Percentiles rank a stretch among this genome's conserved stretches.
Evolutionary conservation across 2,888 invertebrate genomes (phyloP).

Genomic region (Colletes collaris): DNA sequence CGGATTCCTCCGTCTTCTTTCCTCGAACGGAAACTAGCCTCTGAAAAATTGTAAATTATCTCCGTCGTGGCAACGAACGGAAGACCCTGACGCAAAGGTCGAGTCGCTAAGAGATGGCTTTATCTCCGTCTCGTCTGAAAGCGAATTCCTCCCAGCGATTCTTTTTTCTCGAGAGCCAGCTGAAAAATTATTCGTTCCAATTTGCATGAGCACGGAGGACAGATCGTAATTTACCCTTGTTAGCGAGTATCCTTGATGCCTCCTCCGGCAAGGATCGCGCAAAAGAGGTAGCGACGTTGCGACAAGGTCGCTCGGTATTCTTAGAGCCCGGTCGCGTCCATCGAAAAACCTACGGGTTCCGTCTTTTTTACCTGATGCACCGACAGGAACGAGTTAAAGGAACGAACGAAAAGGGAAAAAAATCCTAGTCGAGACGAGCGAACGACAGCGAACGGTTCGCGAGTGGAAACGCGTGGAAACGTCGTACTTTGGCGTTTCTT

Average conservation of each 20-base stretch:
- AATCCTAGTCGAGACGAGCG: slow-evolving; percentile 14
- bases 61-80: background rate
- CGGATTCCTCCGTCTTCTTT: background rate
- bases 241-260: slow-evolving; percentile 31
- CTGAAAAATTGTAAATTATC: slow-evolving; percentile 13
- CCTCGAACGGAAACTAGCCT: slow-evolving; percentile 12
- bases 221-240: slow-evolving; percentile 51
- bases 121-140: slow-evolving; percentile 6
- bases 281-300: slow-evolving; percentile 23
- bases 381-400: slow-evolving; percentile 41
- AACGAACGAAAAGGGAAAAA: background rate
- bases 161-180: background rate
- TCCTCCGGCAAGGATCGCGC: slow-evolving; percentile 3
- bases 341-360: slow-evolving; percentile 1
- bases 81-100: slow-evolving; percentile 15
- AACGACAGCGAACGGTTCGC: slow-evolving; percentile 21
- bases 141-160: slow-evolving; percentile 16
- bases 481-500: background rate
- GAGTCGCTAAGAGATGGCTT: slow-evolving; percentile 28
- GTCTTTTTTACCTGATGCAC: slow-evolving; percentile 50
- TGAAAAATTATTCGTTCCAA: slow-evolving; percentile 41
- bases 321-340: slow-evolving; percentile 6
- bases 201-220: slow-evolving; percentile 45
- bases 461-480: background rate
- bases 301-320: slow-evolving; percentile 44